Conservation (phyloP, 1,140 invertebrate genomes). For the Saccostrea echinata region DNA sequence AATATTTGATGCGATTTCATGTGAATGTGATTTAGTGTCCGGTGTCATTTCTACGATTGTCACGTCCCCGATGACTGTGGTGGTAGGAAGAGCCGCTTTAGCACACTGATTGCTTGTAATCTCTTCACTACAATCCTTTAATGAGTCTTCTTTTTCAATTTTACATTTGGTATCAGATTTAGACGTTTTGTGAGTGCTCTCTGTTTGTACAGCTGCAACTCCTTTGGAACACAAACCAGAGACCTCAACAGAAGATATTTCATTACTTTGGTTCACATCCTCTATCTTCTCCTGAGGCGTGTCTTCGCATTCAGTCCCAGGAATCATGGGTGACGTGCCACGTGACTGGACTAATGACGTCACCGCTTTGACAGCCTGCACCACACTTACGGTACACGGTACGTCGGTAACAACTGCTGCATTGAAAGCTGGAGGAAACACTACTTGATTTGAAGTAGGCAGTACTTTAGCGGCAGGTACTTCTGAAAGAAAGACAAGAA, state of each 20-base stretch:
- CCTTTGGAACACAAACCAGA: not conserved
- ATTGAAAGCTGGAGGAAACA: conserved; percentile 30
- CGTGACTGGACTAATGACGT: conserved; percentile 70
- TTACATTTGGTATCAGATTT: not conserved
- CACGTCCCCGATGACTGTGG: conserved; percentile 37
- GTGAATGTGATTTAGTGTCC: conserved; percentile 10
- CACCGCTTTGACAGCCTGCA: conserved; percentile 62
- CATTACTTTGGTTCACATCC: conserved; percentile 42
- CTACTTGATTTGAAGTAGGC: conserved; percentile 34
- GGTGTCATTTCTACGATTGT: conserved; percentile 45
- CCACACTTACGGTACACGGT: conserved; percentile 33
- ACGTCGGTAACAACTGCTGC: not conserved
- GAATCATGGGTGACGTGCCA: conserved; percentile 75
- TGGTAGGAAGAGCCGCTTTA: conserved; percentile 12
- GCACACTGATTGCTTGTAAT: not conserved
- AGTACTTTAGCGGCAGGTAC: conserved; percentile 32
- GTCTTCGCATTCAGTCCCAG: conserved; percentile 61
- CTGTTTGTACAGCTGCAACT: conserved; percentile 56
- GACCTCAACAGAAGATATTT: conserved; percentile 44
- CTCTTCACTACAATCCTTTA: not conserved
- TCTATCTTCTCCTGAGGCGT: conserved; percentile 51
- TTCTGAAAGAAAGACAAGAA: conserved; percentile 21
- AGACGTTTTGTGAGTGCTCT: conserved; percentile 52
- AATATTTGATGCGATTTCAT: conserved; percentile 22
- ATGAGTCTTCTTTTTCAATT: not conserved